phyloP scores from a whole-genome alignment of 2,113 vertebrate species.

The Halcyon senegalensis region DNA sequence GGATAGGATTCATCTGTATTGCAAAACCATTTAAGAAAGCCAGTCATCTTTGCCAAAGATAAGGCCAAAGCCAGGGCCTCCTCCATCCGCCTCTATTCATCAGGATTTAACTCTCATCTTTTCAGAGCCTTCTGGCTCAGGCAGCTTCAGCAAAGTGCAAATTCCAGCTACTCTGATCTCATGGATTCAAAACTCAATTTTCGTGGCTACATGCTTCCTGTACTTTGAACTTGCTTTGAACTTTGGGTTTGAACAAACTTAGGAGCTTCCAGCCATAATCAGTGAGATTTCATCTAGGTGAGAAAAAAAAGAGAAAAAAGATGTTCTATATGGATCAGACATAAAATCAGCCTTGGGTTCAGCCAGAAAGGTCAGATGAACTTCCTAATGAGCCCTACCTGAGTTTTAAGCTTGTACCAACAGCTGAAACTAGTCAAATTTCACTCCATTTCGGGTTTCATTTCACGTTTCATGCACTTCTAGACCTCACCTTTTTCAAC shows the following conservation, averaged over 20 bases:
- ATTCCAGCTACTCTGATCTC: conserved; percentile 46
- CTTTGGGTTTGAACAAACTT: conserved; percentile 45
- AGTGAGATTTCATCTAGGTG: background rate
- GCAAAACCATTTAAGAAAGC: background rate
- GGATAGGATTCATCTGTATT: background rate
- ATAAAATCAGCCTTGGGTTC: conserved; percentile 27
- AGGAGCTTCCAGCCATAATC: conserved; percentile 38
- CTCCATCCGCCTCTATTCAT: background rate
- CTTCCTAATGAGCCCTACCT: conserved; percentile 55
- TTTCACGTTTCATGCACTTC: conserved; percentile 8
- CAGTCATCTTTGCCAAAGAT: background rate
- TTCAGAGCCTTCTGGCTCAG: conserved; percentile 13
- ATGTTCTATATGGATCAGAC: conserved; percentile 10
- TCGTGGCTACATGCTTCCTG: conserved; percentile 24
- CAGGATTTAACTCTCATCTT: conserved; percentile 26
- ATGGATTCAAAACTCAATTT: conserved; percentile 48
- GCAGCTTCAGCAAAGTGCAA: conserved; percentile 27
- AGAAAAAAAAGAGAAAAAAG: background rate
- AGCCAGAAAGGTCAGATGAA: conserved; percentile 42
- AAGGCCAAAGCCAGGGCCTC: background rate
- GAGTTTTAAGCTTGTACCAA: background rate
- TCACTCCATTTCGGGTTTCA: background rate
- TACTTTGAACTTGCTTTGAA: conserved; percentile 60
- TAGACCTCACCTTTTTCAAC: background rate
- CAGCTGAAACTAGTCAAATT: conserved; percentile 26